Evolutionary conservation across 2,113 vertebrate species (phyloP).

Genomic region (Hymenochirus boettgeri): DNA sequence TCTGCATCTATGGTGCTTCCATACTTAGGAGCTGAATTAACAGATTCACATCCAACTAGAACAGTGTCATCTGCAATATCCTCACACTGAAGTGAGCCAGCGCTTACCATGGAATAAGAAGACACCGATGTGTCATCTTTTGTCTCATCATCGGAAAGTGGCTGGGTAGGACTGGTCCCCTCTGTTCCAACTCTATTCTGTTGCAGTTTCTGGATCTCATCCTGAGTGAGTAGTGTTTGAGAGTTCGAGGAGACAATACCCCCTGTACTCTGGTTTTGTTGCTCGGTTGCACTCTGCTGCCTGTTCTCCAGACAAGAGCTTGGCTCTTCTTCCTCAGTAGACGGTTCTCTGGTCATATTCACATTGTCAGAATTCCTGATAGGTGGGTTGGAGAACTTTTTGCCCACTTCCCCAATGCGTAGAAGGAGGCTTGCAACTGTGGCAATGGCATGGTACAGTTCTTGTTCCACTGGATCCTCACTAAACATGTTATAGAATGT

Average conservation of each 20-base stretch:
- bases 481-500: conserved; percentile 98
- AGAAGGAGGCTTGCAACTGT: conserved; percentile 92
- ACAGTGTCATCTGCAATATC: conserved; percentile 84
- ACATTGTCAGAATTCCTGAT: conserved; percentile 57
- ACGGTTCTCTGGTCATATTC: conserved; percentile 44
- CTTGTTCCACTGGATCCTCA: conserved; percentile 82
- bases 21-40: conserved; percentile 49
- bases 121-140: conserved; percentile 89
- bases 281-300: conserved; percentile 50
- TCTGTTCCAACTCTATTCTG: conserved; percentile 53
- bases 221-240: conserved; percentile 48
- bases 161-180: conserved; percentile 57
- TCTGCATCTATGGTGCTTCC: conserved; percentile 76
- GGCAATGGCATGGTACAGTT: conserved; percentile 91
- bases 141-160: conserved; percentile 73
- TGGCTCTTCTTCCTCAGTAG: conserved; percentile 52
- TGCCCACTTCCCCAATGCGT: conserved; percentile 90
- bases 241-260: conserved; percentile 34
- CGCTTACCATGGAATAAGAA: conserved; percentile 88
- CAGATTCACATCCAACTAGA: conserved; percentile 66
- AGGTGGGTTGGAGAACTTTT: conserved; percentile 74
- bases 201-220: conserved; percentile 53
- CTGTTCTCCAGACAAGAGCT: conserved; percentile 30
- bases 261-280: conserved; percentile 35
- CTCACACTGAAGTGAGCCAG: conserved; percentile 82